Evolutionary conservation across 2,888 invertebrate species (phyloP).

Genomic region (Drosophila acutilabella): DNA sequence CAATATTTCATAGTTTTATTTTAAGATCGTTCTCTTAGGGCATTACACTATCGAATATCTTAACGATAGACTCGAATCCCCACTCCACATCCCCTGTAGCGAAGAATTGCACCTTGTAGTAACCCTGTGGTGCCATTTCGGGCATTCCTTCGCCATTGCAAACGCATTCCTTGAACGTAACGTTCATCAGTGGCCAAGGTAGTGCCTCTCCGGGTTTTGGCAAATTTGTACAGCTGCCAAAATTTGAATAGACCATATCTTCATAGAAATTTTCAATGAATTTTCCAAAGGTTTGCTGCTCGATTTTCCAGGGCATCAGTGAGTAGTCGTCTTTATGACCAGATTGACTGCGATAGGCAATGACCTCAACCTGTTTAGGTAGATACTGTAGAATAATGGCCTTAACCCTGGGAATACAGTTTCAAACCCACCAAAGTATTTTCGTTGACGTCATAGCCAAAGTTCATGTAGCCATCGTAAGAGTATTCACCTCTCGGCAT

Average conservation of each 20-base stretch:
- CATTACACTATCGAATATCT: slow-evolving; percentile 20
- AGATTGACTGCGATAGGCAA: slow-evolving; percentile 40
- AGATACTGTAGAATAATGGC: background rate
- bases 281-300: slow-evolving; percentile 4
- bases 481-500: slow-evolving; percentile 25
- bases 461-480: background rate
- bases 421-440: slow-evolving; percentile 33
- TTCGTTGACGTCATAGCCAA: slow-evolving; percentile 19
- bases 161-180: slow-evolving; percentile 30
- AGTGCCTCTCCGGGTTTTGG: background rate
- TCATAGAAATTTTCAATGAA: slow-evolving; percentile 41
- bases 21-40: background rate
- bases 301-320: slow-evolving; percentile 36
- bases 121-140: slow-evolving; percentile 55
- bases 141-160: slow-evolving; percentile 47
- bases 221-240: slow-evolving; percentile 44
- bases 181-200: slow-evolving; percentile 11
- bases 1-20: no score
- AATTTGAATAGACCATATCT: slow-evolving; percentile 33
- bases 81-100: slow-evolving; percentile 44
- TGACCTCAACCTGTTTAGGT: slow-evolving; percentile 32
- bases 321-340: slow-evolving; percentile 57
- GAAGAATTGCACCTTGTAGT: slow-evolving; percentile 37
- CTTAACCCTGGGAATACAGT: background rate
- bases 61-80: slow-evolving; percentile 20